Percentiles rank a stretch among this genome's conserved stretches.
Evolutionary conservation across 64 coral and sea anemone genomes (phyloP).

Genomic region (Montipora cactus): DNA sequence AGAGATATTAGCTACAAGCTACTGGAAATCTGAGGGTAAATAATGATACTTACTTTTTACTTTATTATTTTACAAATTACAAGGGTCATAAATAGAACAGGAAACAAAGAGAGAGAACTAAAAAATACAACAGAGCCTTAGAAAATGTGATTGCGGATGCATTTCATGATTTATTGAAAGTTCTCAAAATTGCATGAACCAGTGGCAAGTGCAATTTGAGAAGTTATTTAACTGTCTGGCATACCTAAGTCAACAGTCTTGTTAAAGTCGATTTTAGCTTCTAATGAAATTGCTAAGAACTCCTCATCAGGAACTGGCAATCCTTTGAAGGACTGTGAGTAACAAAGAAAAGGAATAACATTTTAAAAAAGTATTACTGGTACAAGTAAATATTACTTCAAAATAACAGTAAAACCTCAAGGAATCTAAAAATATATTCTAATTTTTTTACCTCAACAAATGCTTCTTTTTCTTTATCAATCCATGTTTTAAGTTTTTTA

Average conservation of each 20-base stretch:
- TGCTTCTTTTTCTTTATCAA: slow-evolving; percentile 79
- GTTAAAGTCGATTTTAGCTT: slow-evolving; percentile 86
- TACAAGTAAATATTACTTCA: neutral
- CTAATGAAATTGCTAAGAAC: slow-evolving; percentile 79
- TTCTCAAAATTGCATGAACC: neutral
- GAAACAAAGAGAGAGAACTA: too few species aligned
- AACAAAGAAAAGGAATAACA: neutral
- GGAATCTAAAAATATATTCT: neutral
- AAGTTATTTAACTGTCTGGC: too few species aligned
- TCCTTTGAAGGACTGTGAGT: slow-evolving; percentile 75
- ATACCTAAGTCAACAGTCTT: slow-evolving; percentile 77
- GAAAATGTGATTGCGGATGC: too few species aligned
- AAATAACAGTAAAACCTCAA: neutral
- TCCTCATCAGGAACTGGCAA: slow-evolving; percentile 83
- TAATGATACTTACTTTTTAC: too few species aligned
- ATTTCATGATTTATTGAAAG: too few species aligned
- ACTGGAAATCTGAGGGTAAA: too few species aligned
- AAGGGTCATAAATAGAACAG: too few species aligned
- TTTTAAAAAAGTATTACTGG: too few species aligned
- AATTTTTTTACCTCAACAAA: slow-evolving; percentile 67
- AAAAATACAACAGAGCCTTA: too few species aligned
- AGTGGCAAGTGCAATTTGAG: too few species aligned
- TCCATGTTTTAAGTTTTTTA: slow-evolving; percentile 74
- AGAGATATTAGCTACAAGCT: too few species aligned
- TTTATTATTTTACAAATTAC: too few species aligned